Evolutionary conservation across 2,888 invertebrate genomes (phyloP).

Genomic region (Julus scandinavius): DNA sequence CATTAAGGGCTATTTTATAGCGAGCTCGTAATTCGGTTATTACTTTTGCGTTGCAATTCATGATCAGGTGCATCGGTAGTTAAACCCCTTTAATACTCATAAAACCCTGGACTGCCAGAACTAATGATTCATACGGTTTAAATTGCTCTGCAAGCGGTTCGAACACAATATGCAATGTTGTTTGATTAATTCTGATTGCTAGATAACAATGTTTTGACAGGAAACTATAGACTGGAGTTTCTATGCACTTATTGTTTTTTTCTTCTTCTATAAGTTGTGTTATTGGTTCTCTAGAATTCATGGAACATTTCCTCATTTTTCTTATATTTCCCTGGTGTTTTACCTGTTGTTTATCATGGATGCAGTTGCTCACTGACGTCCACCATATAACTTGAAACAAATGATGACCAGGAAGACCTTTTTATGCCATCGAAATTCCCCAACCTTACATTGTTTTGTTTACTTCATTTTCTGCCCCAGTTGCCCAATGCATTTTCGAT

Average conservation of each 20-base stretch:
- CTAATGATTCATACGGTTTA: background rate
- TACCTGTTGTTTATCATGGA: constrained; percentile 16
- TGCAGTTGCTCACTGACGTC: background rate
- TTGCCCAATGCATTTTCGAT: background rate
- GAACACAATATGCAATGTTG: background rate
- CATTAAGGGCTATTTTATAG: constrained; percentile 9
- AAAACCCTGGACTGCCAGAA: background rate
- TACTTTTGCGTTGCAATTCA: background rate
- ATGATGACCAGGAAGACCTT: constrained; percentile 46
- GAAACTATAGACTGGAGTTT: background rate
- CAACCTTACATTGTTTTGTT: background rate
- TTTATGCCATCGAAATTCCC: background rate
- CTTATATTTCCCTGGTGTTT: background rate
- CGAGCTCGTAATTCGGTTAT: background rate
- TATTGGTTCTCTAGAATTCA: background rate
- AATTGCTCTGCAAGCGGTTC: background rate
- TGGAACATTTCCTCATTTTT: background rate
- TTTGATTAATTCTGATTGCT: background rate
- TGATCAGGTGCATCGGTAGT: background rate
- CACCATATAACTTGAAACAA: constrained; percentile 16
- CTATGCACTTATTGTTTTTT: background rate
- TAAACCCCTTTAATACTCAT: background rate
- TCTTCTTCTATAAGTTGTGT: background rate
- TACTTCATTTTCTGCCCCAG: constrained; percentile 24
- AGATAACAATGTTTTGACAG: background rate